Conservation (phyloP, 2,888 invertebrate species). For the Malthinus flaveolus region DNA sequence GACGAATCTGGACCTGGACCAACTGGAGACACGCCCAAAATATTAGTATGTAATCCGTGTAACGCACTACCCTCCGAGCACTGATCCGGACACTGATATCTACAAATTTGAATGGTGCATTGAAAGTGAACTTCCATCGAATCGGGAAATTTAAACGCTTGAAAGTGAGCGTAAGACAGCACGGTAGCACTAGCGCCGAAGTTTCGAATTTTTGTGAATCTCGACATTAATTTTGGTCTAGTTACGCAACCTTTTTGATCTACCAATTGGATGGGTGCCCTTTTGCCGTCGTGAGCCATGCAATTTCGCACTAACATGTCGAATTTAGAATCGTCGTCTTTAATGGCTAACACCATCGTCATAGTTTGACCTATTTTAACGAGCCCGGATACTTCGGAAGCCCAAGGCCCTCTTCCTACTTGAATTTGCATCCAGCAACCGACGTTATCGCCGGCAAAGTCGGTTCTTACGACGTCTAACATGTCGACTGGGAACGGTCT, state of each 20-base stretch:
- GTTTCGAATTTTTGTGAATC: constrained; percentile 93
- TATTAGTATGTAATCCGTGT: constrained; percentile 46
- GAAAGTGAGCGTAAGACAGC: constrained; percentile 89
- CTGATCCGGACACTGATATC: constrained; percentile 91
- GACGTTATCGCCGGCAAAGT: constrained; percentile 93
- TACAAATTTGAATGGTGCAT: constrained; percentile 92
- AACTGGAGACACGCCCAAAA: constrained; percentile 63
- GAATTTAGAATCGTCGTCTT: constrained; percentile 93
- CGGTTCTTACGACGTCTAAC: constrained; percentile 92
- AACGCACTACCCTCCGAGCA: constrained; percentile 66
- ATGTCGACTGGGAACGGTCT: constrained; percentile 94
- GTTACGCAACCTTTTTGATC: constrained; percentile 93
- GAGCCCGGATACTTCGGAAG: constrained; percentile 90
- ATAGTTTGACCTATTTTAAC: constrained; percentile 95
- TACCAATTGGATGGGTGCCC: constrained; percentile 90
- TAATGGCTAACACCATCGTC: constrained; percentile 95
- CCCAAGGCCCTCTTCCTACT: constrained; percentile 94
- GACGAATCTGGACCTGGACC: constrained; percentile 61
- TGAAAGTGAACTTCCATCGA: constrained; percentile 97
- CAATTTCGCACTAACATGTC: constrained; percentile 95
- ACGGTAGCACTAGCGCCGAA: constrained; percentile 93
- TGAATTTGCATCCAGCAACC: constrained; percentile 98
- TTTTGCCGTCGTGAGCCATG: constrained; percentile 92
- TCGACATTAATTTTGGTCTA: constrained; percentile 88
- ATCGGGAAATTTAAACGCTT: constrained; percentile 94